Evolutionary conservation across 2,113 vertebrate species (phyloP), one percentile per base, ranked within the genome.

Genomic region (Zosterops hypoxanthus): DNA sequence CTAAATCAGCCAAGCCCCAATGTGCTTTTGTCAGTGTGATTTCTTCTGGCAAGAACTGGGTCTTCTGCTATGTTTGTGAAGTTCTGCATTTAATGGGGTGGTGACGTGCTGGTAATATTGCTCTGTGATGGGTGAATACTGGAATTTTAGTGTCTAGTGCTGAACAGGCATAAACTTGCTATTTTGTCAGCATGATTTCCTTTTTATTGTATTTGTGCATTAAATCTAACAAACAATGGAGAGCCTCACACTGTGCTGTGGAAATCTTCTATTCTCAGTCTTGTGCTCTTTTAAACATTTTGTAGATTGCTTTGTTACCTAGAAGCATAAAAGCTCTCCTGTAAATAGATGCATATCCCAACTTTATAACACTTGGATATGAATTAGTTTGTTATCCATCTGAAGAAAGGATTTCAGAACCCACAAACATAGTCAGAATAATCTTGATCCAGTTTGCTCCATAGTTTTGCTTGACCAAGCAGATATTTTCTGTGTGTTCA

Each of bases 401-500:
- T 80, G 70, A 91, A 77, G 55, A 69, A 55, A 95, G 18, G 55
- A 23, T 53, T 39, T 86, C 20, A 6, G 63, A 90, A 49, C 82
- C 34, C 19, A 73, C 50, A 57, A 61, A 57, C 17, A 11, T 15
- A 16, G 36, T 60, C 50, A 80, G 52, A 56, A 63, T 86, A 39
- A 72, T 88, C 84, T 69, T 91, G 66, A 80, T 94, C 66, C 56
- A 53, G 73, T 77, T 95, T 83, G 47, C 50, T 53, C 44, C 12
- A 4, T 18, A 82, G 66, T 85, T 90, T 70, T 80, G 50, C 64
- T 73, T 65, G 63, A 83, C 50, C 50, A 47, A 3, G 14, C 82
- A 93, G 78, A 73, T 59, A 33, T 88, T 94, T 93, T 88, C 55
- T 92, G 13, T 73, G 82, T 66, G 19, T 66, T 94, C 71, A 60